Base-by-base conservation (phyloP, 2,797 vertebrate species). In the Rhabdophis nuchalis region DNA sequence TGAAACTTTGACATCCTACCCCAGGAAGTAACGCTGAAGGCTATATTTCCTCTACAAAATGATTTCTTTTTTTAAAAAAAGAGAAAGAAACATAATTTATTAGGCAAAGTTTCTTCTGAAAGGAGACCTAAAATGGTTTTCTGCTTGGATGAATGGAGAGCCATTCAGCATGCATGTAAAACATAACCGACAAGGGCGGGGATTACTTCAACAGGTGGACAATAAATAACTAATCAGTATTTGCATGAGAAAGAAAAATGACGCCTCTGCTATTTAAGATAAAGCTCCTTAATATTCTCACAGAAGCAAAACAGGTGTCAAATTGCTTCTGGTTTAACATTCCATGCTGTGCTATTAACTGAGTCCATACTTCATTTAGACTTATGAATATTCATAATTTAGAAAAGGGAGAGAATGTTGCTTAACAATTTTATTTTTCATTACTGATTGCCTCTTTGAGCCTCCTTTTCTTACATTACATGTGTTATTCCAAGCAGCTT, bases 281-380 rank as follows among this genome's bases (percentile, higher is more conserved):
- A 92, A 96, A 95, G 82, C 86, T 94, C 89, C 91, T 95, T 95
- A 91, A 90, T 95, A 95, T 85, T 46, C 61, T 16, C 89, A 94
- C 53, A 93, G 93, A 92, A 96, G 87, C 91, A 95, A 96, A 96
- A 94, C 93, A 95, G 92, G 93, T 94, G 93, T 95, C 95, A 93
- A 95, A 95, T 94, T 92, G 93, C 93, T 92, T 61, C 85, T 92
- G 88, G 87, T 90, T 85, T 87, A 90, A 89, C 91, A 90, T 4
- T 12, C 27, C 7, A 90, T 72, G 27, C 85, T 88, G 91, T 91
- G 91, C 91, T 54, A 27, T 90, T 88, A 57, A 77, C 91, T 58
- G 90, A 93, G 53, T 56, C 54, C 20, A 68, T 88, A 89, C 89
- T 82, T 88, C 92, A 92, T 41, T 90, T 53, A 87, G 86, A 92